Conservation (phyloP, 2,888 invertebrate species). For the Philonicus albiceps region DNA sequence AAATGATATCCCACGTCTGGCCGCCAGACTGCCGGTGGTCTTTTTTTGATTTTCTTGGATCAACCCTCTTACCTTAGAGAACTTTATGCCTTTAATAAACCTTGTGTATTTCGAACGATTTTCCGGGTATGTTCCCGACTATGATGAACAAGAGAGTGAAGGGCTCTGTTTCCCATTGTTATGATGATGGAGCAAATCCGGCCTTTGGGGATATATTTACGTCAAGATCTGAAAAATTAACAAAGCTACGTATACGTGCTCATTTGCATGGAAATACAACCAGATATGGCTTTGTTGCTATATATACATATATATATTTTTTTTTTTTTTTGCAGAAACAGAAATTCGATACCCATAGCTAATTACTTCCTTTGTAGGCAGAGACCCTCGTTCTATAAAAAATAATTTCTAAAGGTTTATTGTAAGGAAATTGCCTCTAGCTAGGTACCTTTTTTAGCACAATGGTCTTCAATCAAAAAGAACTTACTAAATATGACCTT, state of each 20-base stretch:
- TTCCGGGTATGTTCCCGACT: background rate
- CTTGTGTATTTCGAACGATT: background rate
- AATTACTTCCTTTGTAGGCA: background rate
- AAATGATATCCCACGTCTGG: background rate
- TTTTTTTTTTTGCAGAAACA: background rate
- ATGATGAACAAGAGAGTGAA: background rate
- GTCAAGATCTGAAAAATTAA: background rate
- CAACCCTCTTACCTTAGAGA: background rate
- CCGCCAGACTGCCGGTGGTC: background rate
- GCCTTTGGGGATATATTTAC: background rate
- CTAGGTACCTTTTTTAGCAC: background rate
- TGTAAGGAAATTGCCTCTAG: background rate
- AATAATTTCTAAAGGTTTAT: background rate
- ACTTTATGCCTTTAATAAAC: background rate
- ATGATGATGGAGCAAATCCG: background rate
- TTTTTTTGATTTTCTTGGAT: background rate
- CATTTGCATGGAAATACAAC: background rate
- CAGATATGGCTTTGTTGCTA: background rate
- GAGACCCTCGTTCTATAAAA: background rate
- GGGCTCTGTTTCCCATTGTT: background rate
- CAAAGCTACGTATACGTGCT: background rate
- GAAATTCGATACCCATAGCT: background rate
- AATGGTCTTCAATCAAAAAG: background rate
- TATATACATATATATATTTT: too few species aligned
- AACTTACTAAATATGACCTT: background rate